Evolutionary conservation across 2,113 vertebrate species (phyloP).

Genomic region (Casuarius casuarius): DNA sequence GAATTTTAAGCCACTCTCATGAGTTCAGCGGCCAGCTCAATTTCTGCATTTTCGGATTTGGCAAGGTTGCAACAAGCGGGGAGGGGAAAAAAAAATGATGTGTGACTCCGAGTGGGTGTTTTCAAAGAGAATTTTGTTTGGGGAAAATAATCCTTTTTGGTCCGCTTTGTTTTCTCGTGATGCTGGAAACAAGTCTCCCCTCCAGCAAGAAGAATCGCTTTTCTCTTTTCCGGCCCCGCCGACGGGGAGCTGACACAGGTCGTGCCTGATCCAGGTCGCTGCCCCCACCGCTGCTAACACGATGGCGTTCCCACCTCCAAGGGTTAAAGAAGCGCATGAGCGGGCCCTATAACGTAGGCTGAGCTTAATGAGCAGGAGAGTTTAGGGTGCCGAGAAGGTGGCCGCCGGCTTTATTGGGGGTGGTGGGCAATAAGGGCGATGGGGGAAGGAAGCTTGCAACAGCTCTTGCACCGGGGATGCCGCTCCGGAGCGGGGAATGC

Average conservation of each 20-base stretch:
- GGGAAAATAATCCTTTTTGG: constrained; percentile 37
- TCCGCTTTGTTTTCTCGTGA: neutral
- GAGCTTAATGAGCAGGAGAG: neutral
- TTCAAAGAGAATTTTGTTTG: constrained; percentile 52
- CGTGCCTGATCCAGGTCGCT: fast-evolving
- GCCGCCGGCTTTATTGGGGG: neutral
- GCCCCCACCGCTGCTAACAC: neutral
- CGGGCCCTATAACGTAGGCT: neutral
- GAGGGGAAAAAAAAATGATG: neutral
- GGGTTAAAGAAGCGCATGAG: neutral
- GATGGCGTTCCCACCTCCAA: neutral
- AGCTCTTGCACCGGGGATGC: neutral
- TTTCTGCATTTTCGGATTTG: neutral
- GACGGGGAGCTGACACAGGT: neutral
- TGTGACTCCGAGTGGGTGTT: constrained; percentile 52
- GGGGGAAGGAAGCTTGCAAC: neutral
- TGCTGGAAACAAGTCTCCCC: neutral
- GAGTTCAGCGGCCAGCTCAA: neutral
- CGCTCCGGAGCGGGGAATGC: no score
- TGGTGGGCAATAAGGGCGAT: neutral
- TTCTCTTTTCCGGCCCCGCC: neutral
- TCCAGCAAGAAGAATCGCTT: neutral
- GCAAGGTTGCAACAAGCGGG: neutral
- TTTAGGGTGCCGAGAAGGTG: neutral
- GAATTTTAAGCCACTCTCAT: neutral